Evolutionary conservation across 2,797 vertebrate species (phyloP), one percentile per base, ranked within the genome.

Genomic region (Sebastiscus tertius): DNA sequence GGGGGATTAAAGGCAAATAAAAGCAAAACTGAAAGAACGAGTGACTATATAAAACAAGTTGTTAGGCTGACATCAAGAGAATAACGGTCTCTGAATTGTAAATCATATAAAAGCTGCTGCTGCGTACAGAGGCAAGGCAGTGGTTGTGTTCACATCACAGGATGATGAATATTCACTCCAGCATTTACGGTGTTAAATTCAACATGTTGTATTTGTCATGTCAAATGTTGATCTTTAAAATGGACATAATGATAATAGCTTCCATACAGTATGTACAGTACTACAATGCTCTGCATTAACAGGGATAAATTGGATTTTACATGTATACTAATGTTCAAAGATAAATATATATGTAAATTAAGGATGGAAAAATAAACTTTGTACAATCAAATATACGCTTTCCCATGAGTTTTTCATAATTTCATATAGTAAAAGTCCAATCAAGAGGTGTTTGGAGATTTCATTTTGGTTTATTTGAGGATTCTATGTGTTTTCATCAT

Each of bases 71-170:
- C 85, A 33, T 3, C 6, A 74, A 27, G 55, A 33, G 56, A 72
- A 61, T 8, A 34, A 66, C 1, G 4, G 10, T 13, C 1, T 72
- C 39, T 65, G 63, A 6, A 75, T 58, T 39, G 77, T 68, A 69
- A 69, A 13, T 82, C 49, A 42, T 84, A 84, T 84, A 86, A 87
- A 90, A 81, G 71, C 39, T 58, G 54, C 66, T 4, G 62, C 77
- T 46, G 68, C 18, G 65, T 31, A 5, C 34, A 12, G 56, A 39
- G 54, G 5, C 22, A 4, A 62, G 6, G 54, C 71, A 64, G 63
- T 29, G 54, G 5, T 24, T 54, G 31, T 33, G 33, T 39, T 66
- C 39, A 16, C 60, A n/a, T 46, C 54, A 54, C 56, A 34, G 60
- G 62, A 12, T 65, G 18, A 61, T 65, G 18, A 61, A 64, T 18